Conservation (phyloP, 2,113 vertebrate genomes). For the Rhipidura dahli region DNA sequence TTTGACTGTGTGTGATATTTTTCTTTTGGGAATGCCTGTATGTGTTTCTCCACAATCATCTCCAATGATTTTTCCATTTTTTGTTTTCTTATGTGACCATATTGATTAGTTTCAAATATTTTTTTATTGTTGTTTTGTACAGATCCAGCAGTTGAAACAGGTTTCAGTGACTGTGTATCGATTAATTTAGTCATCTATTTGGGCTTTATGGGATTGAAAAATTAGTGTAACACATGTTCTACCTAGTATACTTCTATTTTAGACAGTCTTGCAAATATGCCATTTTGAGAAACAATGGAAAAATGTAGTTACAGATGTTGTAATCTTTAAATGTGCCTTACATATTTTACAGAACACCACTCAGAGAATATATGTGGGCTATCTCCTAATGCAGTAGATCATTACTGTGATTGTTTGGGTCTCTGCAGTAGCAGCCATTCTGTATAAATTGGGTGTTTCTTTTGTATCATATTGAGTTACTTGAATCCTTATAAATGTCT, state of each 20-base stretch:
- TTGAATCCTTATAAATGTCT: background rate
- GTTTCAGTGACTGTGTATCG: background rate
- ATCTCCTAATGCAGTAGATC: background rate
- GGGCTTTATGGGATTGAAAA: background rate
- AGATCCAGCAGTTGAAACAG: background rate
- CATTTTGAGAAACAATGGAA: background rate
- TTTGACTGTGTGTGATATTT: background rate
- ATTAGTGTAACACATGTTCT: background rate
- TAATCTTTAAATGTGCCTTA: background rate
- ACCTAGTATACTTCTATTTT: background rate
- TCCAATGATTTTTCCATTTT: background rate
- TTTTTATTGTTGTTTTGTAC: background rate
- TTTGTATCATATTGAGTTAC: background rate
- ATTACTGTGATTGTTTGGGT: background rate
- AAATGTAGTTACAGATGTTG: background rate
- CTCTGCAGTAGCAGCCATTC: background rate
- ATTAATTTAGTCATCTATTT: background rate
- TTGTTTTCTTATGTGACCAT: background rate
- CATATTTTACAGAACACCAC: background rate
- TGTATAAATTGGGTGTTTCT: background rate
- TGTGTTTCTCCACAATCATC: background rate
- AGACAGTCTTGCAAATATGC: background rate
- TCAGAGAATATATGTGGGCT: background rate
- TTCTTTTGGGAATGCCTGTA: conserved; percentile 60
- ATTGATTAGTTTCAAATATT: background rate